These are phyloP conservation scores for Sebastes kiyomatsui DNA, from an alignment of 2,797 vertebrate species.

Conservation along the genomic window DNA sequence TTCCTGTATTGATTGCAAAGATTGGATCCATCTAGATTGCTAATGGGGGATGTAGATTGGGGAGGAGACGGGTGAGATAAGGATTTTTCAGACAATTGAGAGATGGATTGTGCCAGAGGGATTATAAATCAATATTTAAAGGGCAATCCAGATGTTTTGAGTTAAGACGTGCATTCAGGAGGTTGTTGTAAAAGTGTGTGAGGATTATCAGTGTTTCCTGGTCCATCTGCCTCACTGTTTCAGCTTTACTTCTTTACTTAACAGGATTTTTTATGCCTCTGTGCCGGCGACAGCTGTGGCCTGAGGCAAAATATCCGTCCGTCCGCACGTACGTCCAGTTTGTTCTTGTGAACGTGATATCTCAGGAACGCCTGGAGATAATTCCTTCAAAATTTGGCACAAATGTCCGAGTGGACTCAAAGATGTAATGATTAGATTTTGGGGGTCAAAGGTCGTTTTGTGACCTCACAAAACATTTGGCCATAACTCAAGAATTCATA, in stretches of 20 bases:
- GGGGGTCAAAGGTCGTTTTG: no score
- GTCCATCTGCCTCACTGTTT: neutral
- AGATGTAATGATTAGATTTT: no score
- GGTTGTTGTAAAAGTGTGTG: neutral
- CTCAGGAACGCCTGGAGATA: fast-evolving
- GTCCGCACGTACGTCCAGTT: fast-evolving
- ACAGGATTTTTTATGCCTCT: neutral
- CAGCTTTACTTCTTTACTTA: neutral
- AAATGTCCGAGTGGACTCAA: no score
- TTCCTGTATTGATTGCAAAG: constrained; percentile 32
- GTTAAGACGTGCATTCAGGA: neutral
- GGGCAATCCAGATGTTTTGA: constrained; percentile 23
- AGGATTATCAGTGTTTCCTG: neutral
- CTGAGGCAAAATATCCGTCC: fast-evolving
- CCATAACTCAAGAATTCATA: no score
- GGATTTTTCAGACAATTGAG: constrained; percentile 26
- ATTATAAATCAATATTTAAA: constrained; percentile 44
- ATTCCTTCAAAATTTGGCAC: no score
- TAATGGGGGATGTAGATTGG: constrained; percentile 2
- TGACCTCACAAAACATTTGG: no score
- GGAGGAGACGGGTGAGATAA: constrained; percentile 31
- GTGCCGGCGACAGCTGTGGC: no score
- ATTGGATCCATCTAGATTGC: constrained; percentile 21
- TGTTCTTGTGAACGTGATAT: no score
- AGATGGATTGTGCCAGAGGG: neutral